phyloP scores from a whole-genome alignment of 2,888 invertebrate genomes.

The Deilephila porcellus region DNA sequence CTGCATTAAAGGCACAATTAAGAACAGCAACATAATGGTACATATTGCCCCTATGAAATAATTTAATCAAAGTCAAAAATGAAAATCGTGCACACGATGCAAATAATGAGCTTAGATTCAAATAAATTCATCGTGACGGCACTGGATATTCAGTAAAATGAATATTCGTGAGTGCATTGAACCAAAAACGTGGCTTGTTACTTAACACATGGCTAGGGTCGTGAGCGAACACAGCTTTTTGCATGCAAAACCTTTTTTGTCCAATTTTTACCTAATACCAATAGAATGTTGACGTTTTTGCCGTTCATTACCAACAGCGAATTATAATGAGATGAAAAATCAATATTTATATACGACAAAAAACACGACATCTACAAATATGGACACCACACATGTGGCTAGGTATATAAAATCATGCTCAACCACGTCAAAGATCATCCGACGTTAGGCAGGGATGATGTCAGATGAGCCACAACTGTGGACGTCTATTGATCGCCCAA shows the following conservation, averaged over 20 bases:
- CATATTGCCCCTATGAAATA: constrained; percentile 36
- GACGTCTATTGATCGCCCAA: constrained; percentile 70
- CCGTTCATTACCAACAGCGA: constrained; percentile 52
- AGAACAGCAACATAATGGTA: constrained; percentile 28
- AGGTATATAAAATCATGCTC: constrained; percentile 54
- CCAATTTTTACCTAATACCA: constrained; percentile 64
- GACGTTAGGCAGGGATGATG: constrained; percentile 60
- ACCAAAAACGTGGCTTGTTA: constrained; percentile 81
- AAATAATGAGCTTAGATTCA: constrained; percentile 63
- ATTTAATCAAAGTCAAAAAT: constrained; percentile 45
- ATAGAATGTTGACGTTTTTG: constrained; percentile 70
- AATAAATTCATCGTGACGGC: constrained; percentile 71
- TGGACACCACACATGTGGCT: constrained; percentile 40
- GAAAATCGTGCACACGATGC: constrained; percentile 60
- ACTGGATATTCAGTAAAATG: constrained; percentile 73
- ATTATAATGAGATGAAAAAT: constrained; percentile 61
- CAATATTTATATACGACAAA: constrained; percentile 55
- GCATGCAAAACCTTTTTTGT: constrained; percentile 67
- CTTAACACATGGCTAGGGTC: constrained; percentile 72
- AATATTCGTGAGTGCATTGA: constrained; percentile 80
- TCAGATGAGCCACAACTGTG: constrained; percentile 59
- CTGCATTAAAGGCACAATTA: constrained; percentile 36
- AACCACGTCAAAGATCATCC: constrained; percentile 62
- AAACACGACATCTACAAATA: constrained; percentile 48
- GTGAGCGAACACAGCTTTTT: constrained; percentile 73